A percentile compares a stretch with the other conserved stretches of the same genome.
Conservation (phyloP, 2,113 vertebrate genomes). For the Larimichthys crocea region DNA sequence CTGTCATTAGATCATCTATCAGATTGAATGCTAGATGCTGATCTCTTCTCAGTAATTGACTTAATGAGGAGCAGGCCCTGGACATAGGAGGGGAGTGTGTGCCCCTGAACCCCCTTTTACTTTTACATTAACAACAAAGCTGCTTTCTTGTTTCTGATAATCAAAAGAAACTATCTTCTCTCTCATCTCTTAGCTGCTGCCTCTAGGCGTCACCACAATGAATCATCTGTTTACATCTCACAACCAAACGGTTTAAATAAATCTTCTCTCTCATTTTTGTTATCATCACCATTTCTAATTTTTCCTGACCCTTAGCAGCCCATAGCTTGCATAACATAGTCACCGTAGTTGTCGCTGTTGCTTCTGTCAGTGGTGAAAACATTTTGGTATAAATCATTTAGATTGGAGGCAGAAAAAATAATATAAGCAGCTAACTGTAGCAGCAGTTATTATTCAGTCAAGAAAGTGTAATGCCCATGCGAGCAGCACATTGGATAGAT, state of each 20-base stretch:
- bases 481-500: neutral
- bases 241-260: neutral
- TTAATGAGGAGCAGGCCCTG: neutral
- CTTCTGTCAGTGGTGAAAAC: neutral
- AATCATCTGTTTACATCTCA: too few relatives aligned
- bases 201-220: too few relatives aligned
- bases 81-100: neutral
- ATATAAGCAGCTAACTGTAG: neutral
- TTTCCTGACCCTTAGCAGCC: neutral
- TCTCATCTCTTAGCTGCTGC: too few relatives aligned
- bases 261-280: neutral
- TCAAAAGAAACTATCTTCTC: too few relatives aligned
- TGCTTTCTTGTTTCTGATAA: neutral
- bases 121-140: neutral
- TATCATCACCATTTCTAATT: neutral
- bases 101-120: neutral
- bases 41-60: neutral
- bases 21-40: conserved; percentile 6
- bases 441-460: neutral
- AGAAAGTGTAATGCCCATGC: neutral
- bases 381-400: neutral
- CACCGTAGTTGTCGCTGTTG: neutral
- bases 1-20: conserved; percentile 10
- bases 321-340: neutral
- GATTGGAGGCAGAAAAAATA: conserved; percentile 9